phyloP scores from a whole-genome alignment of 2,113 vertebrate genomes.

The Anhinga rufa region DNA sequence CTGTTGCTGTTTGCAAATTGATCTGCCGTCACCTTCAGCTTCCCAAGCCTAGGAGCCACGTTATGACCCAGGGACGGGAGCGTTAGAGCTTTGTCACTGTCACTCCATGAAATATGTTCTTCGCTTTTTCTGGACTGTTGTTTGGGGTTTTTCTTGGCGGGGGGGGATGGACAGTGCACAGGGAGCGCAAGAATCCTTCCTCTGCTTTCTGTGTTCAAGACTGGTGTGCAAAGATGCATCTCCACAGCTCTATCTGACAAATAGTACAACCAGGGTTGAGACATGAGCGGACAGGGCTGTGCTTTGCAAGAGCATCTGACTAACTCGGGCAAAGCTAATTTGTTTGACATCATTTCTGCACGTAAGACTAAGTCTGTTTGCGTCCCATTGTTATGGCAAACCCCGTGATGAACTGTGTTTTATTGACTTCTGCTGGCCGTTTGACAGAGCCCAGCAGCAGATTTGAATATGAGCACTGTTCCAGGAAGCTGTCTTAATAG shows the following conservation, averaged over 20 bases:
- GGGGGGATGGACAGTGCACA: accelerated
- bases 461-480: neutral
- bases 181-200: neutral
- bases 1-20: neutral
- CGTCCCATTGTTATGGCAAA: neutral
- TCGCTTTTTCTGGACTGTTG: neutral
- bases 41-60: neutral
- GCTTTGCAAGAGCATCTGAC: neutral
- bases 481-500: neutral
- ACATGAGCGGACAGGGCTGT: neutral
- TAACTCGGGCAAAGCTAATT: neutral
- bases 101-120: neutral
- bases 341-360: neutral
- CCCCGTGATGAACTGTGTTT: neutral
- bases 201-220: neutral
- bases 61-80: accelerated
- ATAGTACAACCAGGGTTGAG: neutral
- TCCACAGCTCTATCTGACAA: neutral
- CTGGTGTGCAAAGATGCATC: neutral
- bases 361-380: neutral
- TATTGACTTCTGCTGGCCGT: neutral
- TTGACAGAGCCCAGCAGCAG: neutral
- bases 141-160: neutral
- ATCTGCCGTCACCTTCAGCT: neutral
- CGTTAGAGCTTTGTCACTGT: neutral